Evolutionary conservation across 2,797 vertebrate species (phyloP).

Genomic region (Urophycis tenuis): DNA sequence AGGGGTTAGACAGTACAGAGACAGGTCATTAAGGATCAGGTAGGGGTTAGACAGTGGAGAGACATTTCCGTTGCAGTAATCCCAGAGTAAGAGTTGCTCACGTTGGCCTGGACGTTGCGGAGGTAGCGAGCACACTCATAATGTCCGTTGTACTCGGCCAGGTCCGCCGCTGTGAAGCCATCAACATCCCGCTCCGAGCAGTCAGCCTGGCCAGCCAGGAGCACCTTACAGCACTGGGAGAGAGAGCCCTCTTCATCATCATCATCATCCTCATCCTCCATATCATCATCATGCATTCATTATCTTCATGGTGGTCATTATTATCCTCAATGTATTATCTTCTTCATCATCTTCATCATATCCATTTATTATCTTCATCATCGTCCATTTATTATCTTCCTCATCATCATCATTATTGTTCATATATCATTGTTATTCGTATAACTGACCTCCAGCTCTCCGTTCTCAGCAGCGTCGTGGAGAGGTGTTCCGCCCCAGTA

Average conservation of each 20-base stretch:
- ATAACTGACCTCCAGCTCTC: constrained; percentile 71
- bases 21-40: neutral
- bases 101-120: constrained; percentile 57
- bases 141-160: constrained; percentile 79
- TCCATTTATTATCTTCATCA: neutral
- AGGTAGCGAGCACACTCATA: constrained; percentile 73
- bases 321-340: too few species aligned
- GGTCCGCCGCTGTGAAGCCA: constrained; percentile 72
- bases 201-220: constrained; percentile 66
- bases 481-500: constrained; percentile 80
- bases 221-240: constrained; percentile 75
- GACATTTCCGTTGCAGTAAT: neutral
- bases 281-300: too few species aligned
- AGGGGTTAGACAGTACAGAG: neutral
- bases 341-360: too few species aligned
- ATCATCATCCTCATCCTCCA: too few species aligned
- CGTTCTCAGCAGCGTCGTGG: constrained; percentile 82
- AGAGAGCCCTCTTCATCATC: neutral
- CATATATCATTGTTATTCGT: neutral
- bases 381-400: neutral
- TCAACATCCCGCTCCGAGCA: constrained; percentile 69
- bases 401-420: neutral
- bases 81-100: constrained; percentile 48
- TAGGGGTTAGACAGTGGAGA: neutral
- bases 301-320: too few species aligned